Evolutionary conservation across 2,888 invertebrate species (phyloP), one percentile per base, ranked within the genome.

Genomic region (Drosophila borealis): DNA sequence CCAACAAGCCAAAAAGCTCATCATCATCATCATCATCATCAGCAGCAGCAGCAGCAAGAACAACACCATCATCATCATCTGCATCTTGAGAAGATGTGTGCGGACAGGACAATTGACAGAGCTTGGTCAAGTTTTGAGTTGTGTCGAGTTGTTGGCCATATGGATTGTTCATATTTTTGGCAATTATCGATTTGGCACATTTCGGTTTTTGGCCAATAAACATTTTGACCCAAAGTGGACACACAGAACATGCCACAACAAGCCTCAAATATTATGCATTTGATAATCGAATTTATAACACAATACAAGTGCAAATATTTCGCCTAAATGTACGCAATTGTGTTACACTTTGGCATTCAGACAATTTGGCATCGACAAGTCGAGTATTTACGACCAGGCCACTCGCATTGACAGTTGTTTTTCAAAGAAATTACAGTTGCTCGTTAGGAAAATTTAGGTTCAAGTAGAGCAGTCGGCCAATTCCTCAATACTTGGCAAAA

Each of bases 181-280:
- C 78, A 81, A 80, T 80, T 86, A 87, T 81, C 86, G 82, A 82
- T 86, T 82, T 79, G 82, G 79, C 82, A 86, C 86, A 86, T 79
- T 86, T 86, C 56, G 59, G 53, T 62, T 65, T 75, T 48, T 65
- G 59, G 50, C 64, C 66, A 64, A 50, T 37, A 78, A 80, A 68
- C 83, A 85, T 85, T 81, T 69, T 67, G 78, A 85, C 82, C 82
- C 57, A 39, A 29, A 64, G 41, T 63, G 55, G 55, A 1, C 6
- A 41, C 13, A 13, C 8, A 29, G 39, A 42, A 8, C 29, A 29
- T 29, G 25, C 25, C 33, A 45, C 33, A 34, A 8, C 59, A 39
- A 21, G 37, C 13, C 36, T 46, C 61, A 56, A 51, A 74, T 55
- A 64, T 55, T 46, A 57, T 62, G 79, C 72, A 72, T 75, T 66